Evolutionary conservation across 2,888 invertebrate genomes (phyloP), one percentile per base, ranked within the genome.

Genomic region (Volucella bombylans): DNA sequence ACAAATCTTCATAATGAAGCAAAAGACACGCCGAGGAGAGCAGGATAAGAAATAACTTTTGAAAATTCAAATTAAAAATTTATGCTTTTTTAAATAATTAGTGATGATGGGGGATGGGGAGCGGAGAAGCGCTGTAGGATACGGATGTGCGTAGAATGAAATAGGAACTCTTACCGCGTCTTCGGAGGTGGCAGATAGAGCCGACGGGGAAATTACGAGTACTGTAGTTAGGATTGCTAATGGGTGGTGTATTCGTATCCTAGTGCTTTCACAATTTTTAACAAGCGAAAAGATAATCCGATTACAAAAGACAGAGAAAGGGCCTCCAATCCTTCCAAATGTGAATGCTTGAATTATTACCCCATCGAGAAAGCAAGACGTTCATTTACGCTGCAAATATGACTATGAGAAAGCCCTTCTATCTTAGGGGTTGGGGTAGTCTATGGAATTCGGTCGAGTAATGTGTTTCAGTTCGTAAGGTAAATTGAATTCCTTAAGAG

Each of bases 401-500:
- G 50, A 45, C 41, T 23, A 31, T 8, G 45, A 0, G 47, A 47
- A 23, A 45, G 47, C 8, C 31, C 31, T 31, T 31, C 31, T 6
- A 6, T 31, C 0, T 31, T 31, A 31, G 6, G 31, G 31, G 6
- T 31, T 31, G 10, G 45, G 39, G 31, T 12, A 23, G 57, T 31
- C 23, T 65, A 73, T 49, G 54, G 47, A 67, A 49, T 43, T 57
- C 10, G 61, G 68, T 39, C 23, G 54, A 41, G 52, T 74, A 68
- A 71, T 71, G 71, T 71, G 71, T 76, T 83, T 65, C 59, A 61
- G 62, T 50, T 68, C 52, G 72, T 41, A 50, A 62, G 71, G 76
- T 52, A 81, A 83, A 85, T 71, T 85, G 85, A 81, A 85, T 85
- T 85, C 73, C 72, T 85, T 85, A 85, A 85, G 85, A 85, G 85